Evolutionary conservation across 2,888 invertebrate genomes (phyloP).

Genomic region (Chorisops tibialis): DNA sequence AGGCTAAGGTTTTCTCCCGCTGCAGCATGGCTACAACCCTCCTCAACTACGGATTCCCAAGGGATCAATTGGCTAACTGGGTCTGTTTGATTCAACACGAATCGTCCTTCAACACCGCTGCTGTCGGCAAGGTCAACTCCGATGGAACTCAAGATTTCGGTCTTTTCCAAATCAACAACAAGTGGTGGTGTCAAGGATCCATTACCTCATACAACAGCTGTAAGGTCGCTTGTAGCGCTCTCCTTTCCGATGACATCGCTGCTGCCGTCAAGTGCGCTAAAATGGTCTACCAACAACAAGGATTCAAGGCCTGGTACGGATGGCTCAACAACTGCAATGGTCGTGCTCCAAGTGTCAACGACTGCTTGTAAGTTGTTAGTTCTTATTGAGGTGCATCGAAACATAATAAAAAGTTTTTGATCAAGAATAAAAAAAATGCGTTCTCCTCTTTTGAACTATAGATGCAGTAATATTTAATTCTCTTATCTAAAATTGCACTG

Average conservation of each 20-base stretch:
- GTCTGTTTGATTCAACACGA: slow-evolving; percentile 56
- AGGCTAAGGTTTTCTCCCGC: slow-evolving; percentile 6
- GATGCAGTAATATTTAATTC: too few relatives aligned
- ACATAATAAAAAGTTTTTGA: not conserved
- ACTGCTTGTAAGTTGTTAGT: not conserved
- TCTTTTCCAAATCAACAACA: slow-evolving; percentile 50
- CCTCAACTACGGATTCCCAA: slow-evolving; percentile 20
- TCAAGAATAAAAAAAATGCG: too few relatives aligned
- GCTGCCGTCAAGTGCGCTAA: slow-evolving; percentile 44
- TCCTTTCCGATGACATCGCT: slow-evolving; percentile 46
- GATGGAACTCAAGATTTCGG: slow-evolving; percentile 54
- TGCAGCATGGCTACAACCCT: slow-evolving; percentile 10
- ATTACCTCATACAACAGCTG: slow-evolving; percentile 44
- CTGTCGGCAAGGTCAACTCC: slow-evolving; percentile 51
- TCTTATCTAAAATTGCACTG: too few relatives aligned
- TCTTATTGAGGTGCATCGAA: not conserved
- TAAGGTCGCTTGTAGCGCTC: slow-evolving; percentile 43
- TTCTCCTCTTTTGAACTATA: too few relatives aligned
- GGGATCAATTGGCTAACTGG: slow-evolving; percentile 47
- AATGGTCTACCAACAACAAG: slow-evolving; percentile 44
- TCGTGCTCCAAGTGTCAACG: not conserved
- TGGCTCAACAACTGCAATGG: slow-evolving; percentile 44
- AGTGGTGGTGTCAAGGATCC: slow-evolving; percentile 47
- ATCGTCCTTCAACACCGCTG: slow-evolving; percentile 54
- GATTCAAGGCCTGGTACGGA: slow-evolving; percentile 49